Evolutionary conservation across 1,140 invertebrate species (phyloP).

Genomic region (Temnothorax nylanderi): DNA sequence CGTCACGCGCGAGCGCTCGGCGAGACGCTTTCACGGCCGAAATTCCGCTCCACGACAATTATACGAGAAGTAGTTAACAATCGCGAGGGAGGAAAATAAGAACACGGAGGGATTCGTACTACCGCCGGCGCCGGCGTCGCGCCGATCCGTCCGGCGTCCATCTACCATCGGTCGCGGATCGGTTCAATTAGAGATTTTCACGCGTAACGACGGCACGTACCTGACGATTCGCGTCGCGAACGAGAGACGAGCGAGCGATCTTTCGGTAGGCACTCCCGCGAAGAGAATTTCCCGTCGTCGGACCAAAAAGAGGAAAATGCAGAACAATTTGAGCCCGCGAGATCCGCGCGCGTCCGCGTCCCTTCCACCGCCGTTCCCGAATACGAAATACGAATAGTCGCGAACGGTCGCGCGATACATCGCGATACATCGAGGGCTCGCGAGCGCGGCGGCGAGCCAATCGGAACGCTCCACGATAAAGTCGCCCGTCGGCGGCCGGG

Average conservation of each 20-base stretch:
- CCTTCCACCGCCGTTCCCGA: too few species aligned
- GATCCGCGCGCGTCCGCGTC: too few species aligned
- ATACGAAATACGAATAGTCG: too few species aligned
- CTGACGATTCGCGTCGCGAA: background rate
- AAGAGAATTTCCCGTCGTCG: background rate
- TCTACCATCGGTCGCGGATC: background rate
- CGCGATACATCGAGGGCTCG: background rate
- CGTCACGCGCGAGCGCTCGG: too few species aligned
- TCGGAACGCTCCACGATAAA: constrained; percentile 81
- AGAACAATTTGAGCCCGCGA: background rate
- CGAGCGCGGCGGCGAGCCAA: constrained; percentile 76
- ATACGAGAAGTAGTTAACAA: background rate
- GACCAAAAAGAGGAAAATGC: background rate
- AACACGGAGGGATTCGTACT: too few species aligned
- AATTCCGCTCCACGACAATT: background rate
- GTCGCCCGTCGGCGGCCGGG: constrained; percentile 62
- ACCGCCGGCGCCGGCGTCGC: too few species aligned
- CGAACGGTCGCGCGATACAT: too few species aligned
- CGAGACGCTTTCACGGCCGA: background rate
- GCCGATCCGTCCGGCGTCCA: too few species aligned
- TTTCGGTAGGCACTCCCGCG: background rate
- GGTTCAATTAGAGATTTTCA: background rate
- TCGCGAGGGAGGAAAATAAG: background rate
- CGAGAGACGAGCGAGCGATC: background rate
- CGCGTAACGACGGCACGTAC: background rate